These are phyloP conservation scores for Pachyramphus minor DNA, from an alignment of 2,113 vertebrate species.

Conservation along the genomic window DNA sequence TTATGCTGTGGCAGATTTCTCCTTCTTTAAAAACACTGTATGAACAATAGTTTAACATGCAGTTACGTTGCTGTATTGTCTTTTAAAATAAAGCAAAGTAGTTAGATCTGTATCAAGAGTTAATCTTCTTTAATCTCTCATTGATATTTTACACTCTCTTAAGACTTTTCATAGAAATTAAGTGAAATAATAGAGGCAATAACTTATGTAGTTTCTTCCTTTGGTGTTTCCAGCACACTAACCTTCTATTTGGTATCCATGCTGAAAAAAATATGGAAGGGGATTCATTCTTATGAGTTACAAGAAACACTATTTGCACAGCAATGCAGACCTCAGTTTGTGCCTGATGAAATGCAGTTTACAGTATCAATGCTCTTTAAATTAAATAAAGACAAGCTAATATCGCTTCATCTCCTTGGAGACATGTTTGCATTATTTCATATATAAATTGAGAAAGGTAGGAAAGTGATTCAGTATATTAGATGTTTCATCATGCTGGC, in stretches of 20 bases:
- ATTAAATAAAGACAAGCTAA: background rate
- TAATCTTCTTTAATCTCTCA: background rate
- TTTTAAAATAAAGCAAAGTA: background rate
- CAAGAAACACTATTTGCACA: background rate
- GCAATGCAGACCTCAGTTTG: background rate
- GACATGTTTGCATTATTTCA: background rate
- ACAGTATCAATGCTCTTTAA: background rate
- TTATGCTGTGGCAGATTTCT: background rate
- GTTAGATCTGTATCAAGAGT: background rate
- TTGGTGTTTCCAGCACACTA: background rate
- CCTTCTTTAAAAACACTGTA: background rate
- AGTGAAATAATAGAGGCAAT: background rate
- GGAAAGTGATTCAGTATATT: background rate
- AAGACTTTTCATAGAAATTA: background rate
- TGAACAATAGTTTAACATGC: background rate
- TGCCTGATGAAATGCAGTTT: background rate
- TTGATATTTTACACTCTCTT: background rate
- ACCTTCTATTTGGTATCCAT: background rate
- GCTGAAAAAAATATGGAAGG: background rate
- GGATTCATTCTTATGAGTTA: background rate
- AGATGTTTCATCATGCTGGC: background rate
- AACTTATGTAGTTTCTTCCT: background rate
- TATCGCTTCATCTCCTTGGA: background rate
- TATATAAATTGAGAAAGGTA: background rate
- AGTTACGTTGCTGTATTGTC: background rate